Evolutionary conservation across 2,888 invertebrate genomes (phyloP).

Genomic region (Cheilosia vernalis): DNA sequence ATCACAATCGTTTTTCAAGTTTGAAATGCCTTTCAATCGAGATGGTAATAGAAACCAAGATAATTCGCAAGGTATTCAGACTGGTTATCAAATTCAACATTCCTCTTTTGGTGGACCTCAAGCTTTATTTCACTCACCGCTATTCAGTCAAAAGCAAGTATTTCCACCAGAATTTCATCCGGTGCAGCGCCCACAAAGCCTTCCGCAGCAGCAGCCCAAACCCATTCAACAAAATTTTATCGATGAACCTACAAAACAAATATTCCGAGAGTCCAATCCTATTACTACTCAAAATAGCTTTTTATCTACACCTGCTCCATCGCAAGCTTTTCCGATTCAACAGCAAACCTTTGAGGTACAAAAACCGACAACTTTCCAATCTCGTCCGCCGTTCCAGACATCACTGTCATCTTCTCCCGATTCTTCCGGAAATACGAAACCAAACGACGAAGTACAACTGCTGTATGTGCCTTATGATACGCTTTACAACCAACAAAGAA

Average conservation of each 20-base stretch:
- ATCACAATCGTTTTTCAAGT: constrained; percentile 83
- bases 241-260: constrained; percentile 79
- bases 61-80: constrained; percentile 79
- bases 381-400: constrained; percentile 71
- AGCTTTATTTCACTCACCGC: constrained; percentile 80
- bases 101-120: constrained; percentile 80
- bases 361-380: constrained; percentile 77
- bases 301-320: constrained; percentile 79
- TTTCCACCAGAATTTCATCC: constrained; percentile 80
- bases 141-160: constrained; percentile 79
- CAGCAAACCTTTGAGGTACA: constrained; percentile 78
- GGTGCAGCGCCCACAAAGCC: constrained; percentile 77
- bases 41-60: constrained; percentile 69
- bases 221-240: constrained; percentile 81
- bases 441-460: constrained; percentile 89
- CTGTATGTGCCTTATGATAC: constrained; percentile 93
- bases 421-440: constrained; percentile 67
- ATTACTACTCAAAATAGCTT: constrained; percentile 78
- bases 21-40: constrained; percentile 81
- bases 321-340: constrained; percentile 79
- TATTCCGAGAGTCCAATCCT: constrained; percentile 78
- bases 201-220: constrained; percentile 78
- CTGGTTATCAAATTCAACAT: constrained; percentile 83
- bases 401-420: constrained; percentile 71
- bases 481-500: constrained; percentile 84